A percentile compares a stretch with the other conserved stretches of the same genome.
Conservation (phyloP, 2,113 vertebrate genomes). For the Mobula hypostoma region DNA sequence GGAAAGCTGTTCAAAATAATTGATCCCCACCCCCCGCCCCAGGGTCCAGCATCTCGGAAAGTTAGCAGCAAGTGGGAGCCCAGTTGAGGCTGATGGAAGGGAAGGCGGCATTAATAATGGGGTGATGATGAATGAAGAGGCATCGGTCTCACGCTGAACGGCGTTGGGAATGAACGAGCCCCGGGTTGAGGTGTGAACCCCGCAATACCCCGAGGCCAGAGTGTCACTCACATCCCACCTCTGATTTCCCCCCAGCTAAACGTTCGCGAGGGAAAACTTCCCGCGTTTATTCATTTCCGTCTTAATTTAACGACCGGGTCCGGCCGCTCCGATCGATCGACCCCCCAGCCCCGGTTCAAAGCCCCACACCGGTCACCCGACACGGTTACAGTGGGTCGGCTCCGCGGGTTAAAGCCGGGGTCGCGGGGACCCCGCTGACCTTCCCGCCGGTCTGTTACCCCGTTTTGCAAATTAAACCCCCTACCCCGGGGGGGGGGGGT, state of each 20-base stretch:
- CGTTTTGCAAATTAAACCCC: too few relatives aligned
- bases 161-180: background rate
- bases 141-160: too few relatives aligned
- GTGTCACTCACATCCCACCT: slow-evolving; percentile 20
- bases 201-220: background rate
- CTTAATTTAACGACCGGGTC: slow-evolving; percentile 16
- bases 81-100: background rate
- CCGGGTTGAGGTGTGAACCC: background rate
- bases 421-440: too few relatives aligned
- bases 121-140: background rate
- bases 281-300: slow-evolving; percentile 37
- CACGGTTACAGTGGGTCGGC: too few relatives aligned
- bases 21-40: too few relatives aligned
- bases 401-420: too few relatives aligned
- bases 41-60: background rate
- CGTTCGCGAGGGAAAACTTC: slow-evolving; percentile 36
- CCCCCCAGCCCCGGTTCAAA: background rate
- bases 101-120: background rate
- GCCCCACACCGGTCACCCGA: background rate
- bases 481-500: too few relatives aligned
- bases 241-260: background rate
- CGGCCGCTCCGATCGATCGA: background rate
- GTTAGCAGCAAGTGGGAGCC: background rate
- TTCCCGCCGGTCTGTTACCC: too few relatives aligned
- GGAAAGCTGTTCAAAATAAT: background rate